Evolutionary conservation across 2,888 invertebrate species (phyloP), one percentile per base, ranked within the genome.

Genomic region (Peribatodes rhomboidaria): DNA sequence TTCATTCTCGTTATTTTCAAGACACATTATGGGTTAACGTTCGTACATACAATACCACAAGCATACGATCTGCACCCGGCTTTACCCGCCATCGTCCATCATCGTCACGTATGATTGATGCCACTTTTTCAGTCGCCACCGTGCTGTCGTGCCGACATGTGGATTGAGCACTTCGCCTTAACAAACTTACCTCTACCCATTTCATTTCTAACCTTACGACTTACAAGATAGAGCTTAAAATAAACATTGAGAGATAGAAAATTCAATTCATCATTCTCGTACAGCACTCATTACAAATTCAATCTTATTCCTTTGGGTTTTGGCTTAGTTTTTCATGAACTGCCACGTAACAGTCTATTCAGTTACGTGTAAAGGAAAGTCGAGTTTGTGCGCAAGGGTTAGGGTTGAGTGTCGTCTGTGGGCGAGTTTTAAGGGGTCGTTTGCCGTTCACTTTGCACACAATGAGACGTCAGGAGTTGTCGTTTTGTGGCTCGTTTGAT

Each of bases 71-170:
- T 65, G 71, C 73, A 72, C 72, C 75, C 67, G 65, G 74, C 72
- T 67, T 67, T 67, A 57, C 64, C 54, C 67, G 60, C 10, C 61
- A 60, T 79, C 80, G 75, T 90, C 81, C 80, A 87, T 90, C 89
- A 89, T 88, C 84, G 86, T 89, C 89, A 84, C 78, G 77, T 79
- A 89, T 90, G 90, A 90, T 90, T 90, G 90, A 90, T 90, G 88
- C 81, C 81, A 86, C 86, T 89, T 89, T 90, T 89, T 89, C 86
- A 80, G 76, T 67, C 68, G 72, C 74, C 68, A 76, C 75, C 75
- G 71, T 75, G 77, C 77, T 81, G 83, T 80, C 77, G 75, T 68
- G 70, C 71, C 68, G 68, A 67, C 67, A 57, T 62, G 76, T 75
- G 82, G 82, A 78, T 80, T 78, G 77, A 81, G 79, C 75, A 80